Conservation (phyloP, 2,797 vertebrate genomes). For the Toxotes lorentzi region DNA sequence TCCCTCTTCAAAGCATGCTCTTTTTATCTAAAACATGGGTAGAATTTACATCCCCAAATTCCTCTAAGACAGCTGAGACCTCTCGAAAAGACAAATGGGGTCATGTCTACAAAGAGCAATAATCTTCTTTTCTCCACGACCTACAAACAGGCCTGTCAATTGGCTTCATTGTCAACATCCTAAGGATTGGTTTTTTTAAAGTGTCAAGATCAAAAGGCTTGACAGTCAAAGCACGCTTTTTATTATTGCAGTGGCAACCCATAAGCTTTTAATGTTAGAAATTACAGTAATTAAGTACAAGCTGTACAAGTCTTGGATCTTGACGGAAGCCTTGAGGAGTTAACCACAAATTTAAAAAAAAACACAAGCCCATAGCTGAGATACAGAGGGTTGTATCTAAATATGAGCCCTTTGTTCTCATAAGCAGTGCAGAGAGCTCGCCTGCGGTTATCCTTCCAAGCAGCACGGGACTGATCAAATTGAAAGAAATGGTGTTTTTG, state of each 20-base stretch:
- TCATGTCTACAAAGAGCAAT: slow-evolving; percentile 80
- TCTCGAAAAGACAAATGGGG: slow-evolving; percentile 74
- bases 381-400: slow-evolving; percentile 79
- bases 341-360: slow-evolving; percentile 72
- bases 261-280: slow-evolving; percentile 83
- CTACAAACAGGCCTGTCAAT: slow-evolving; percentile 81
- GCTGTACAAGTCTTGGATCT: slow-evolving; percentile 86
- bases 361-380: slow-evolving; percentile 74
- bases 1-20: slow-evolving; percentile 46
- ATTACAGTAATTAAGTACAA: slow-evolving; percentile 86
- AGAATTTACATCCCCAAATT: slow-evolving; percentile 67
- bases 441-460: slow-evolving; percentile 64
- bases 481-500: slow-evolving; percentile 56
- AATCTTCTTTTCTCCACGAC: slow-evolving; percentile 74
- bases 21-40: slow-evolving; percentile 56
- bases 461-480: slow-evolving; percentile 68
- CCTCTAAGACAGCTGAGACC: slow-evolving; percentile 69
- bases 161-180: slow-evolving; percentile 83
- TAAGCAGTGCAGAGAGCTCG: slow-evolving; percentile 48
- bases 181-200: slow-evolving; percentile 84
- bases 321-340: slow-evolving; percentile 84
- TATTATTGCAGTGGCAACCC: slow-evolving; percentile 76
- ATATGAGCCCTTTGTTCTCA: slow-evolving; percentile 73
- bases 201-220: slow-evolving; percentile 87
- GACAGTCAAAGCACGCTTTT: slow-evolving; percentile 80